Evolutionary conservation across 2,797 vertebrate genomes (phyloP).

Genomic region (Trematomus bernacchii): DNA sequence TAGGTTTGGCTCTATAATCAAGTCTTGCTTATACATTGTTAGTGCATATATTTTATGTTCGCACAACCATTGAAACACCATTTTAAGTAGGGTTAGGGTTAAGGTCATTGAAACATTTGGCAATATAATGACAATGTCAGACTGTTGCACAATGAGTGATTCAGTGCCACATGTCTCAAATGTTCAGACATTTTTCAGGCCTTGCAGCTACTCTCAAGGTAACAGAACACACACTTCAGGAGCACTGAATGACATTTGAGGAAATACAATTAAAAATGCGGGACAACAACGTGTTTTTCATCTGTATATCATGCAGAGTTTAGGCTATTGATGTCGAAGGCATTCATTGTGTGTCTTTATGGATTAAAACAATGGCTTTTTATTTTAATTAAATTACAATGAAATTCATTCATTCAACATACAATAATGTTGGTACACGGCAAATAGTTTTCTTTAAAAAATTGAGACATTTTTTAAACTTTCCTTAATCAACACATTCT

Average conservation of each 20-base stretch:
- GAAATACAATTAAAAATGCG: conserved; percentile 8
- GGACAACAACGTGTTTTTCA: conserved; percentile 10
- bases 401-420: conserved; percentile 17
- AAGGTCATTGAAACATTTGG: background rate
- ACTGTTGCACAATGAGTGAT: background rate
- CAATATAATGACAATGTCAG: conserved; percentile 2
- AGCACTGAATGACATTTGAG: conserved; percentile 20
- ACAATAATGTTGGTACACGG: conserved; percentile 6
- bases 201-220: conserved; percentile 65
- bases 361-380: conserved; percentile 28
- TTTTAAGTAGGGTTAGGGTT: background rate
- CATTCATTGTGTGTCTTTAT: conserved; percentile 21
- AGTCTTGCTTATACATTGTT: background rate
- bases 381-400: conserved; percentile 11
- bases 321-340: conserved; percentile 36
- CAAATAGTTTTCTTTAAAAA: background rate
- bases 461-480: background rate
- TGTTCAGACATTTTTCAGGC: background rate
- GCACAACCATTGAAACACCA: background rate
- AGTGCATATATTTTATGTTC: background rate
- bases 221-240: conserved; percentile 26
- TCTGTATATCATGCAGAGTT: conserved; percentile 24
- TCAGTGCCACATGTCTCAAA: background rate
- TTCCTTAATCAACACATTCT: conserved; percentile 25
- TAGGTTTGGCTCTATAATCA: background rate